Evolutionary conservation across 2,113 vertebrate species (phyloP), one percentile per base, ranked within the genome.

Genomic region (Xenus cinereus): DNA sequence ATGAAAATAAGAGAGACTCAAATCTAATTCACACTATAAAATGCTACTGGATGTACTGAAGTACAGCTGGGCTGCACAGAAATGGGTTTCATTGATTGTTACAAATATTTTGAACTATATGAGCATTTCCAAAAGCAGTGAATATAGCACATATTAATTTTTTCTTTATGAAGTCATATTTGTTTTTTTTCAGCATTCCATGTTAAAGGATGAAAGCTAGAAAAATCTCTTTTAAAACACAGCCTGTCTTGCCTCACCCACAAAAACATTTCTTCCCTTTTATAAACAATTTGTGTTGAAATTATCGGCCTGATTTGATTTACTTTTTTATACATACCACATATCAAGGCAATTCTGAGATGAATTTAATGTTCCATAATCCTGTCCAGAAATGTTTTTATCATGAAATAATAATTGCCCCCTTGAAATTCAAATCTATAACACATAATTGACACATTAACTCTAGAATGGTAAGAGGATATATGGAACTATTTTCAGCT

Each of bases 1-100:
- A 83, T 96, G 84, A 95, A 94, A 95, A 95, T 81, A 84, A 96
- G 90, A 84, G 57, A 91, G 75, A 91, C 50, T 94, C 32, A 92
- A 93, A 95, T 85, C 78, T 87, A 94, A 96, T 91, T 96, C 79
- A 71, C 41, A 21, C 41, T 82, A 46, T 54, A 95, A 93, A 94
- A 93, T 96, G 79, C 87, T 96, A 86, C 84, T 93, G 66, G 50
- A 90, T 93, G 19, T 72, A 87, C 50, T 67, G 76, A 94, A 87
- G 43, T 95, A 68, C 79, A 90, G 73, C 63, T 96, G 94, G 67
- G 77, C 64, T 81, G 33, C 57, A 53, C 54, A 72, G 39, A 22
- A 57, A 57, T 73, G 57, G 39, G 79, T n/a, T 54, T 94, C 79
- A 51, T 68, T 83, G 59, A 71, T 67, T 30, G 50, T 71, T 92